Base-by-base conservation (phyloP, 2,888 invertebrate species). In the Drosophila atripex region DNA sequence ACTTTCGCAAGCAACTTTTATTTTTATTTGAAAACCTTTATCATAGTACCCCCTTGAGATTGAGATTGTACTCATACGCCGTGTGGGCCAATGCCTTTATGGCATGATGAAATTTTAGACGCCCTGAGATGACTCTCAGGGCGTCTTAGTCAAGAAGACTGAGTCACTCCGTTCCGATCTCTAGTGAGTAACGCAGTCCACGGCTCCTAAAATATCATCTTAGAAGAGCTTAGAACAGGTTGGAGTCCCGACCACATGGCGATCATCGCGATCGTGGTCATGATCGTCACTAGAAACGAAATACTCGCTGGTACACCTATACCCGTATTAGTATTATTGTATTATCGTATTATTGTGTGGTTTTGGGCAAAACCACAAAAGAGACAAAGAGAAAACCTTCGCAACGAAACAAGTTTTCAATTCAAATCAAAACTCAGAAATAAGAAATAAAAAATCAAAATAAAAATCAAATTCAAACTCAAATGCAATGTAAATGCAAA, bases 361-460 rank as follows among this genome's bases (percentile, higher is more conserved):
- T 21, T 21, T 45, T 45, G n/a, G 16, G 23, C 30, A 28, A 35
- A 43, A 54, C 68, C 45, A 45, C 52, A 65, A 41, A 39, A 55
- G 56, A 59, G 56, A 16, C 21, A 18, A 51, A 46, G 39, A 52
- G 46, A 65, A 65, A 65, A 64, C 66, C 53, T 51, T 46, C 47
- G 12, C 14, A 38, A 28, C 23, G 8, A 68, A 66, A 56, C 46
- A 41, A 46, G 56, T 65, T 51, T 23, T 35, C 25, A 32, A 35
- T 35, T 28, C 54, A 21, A 14, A 45, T 7, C 18, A 18, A 18
- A 18, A 18, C 1, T 18, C 18, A 18, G 18, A 18, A 18, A 18
- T 18, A 1, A 18, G 2, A 18, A 18, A 18, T 18, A 18, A 18
- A 18, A 18, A 41, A 5, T n/a, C 12, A 11, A n/a, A 35, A 5